phyloP scores from a whole-genome alignment of 2,797 vertebrate species.

The Semotilus atromaculatus region DNA sequence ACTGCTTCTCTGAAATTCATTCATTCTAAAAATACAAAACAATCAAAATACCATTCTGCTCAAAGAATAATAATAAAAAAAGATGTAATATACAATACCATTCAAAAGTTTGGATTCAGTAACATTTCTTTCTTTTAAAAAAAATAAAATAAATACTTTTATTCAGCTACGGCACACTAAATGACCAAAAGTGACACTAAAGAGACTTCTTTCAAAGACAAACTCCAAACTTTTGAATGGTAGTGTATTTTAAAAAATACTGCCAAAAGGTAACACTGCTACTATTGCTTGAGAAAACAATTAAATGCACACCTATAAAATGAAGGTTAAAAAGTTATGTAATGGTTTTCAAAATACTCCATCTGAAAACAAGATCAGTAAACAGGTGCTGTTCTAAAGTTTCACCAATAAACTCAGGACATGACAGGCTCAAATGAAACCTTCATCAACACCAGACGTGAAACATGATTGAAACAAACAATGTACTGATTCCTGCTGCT shows the following conservation, averaged over 20 bases:
- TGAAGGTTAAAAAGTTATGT: background rate
- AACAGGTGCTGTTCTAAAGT: background rate
- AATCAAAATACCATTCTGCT: background rate
- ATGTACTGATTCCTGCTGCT: background rate
- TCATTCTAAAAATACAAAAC: background rate
- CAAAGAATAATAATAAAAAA: background rate
- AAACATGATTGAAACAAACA: background rate
- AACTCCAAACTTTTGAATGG: too few relatives aligned
- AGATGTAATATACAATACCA: background rate
- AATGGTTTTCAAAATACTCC: background rate
- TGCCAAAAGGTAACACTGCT: background rate
- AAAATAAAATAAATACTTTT: too few relatives aligned
- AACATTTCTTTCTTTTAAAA: too few relatives aligned
- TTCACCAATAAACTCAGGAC: background rate
- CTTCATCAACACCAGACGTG: background rate
- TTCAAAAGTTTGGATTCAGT: background rate
- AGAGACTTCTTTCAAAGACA: too few relatives aligned
- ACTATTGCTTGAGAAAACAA: background rate
- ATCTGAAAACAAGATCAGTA: conserved; percentile 7
- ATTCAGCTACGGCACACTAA: background rate
- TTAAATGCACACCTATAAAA: background rate
- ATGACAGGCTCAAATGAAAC: background rate
- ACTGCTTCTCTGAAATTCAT: background rate
- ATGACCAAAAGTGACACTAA: background rate
- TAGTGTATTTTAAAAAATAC: background rate